phyloP scores from a whole-genome alignment of 2,888 invertebrate genomes.

The Thymelicus acteon region DNA sequence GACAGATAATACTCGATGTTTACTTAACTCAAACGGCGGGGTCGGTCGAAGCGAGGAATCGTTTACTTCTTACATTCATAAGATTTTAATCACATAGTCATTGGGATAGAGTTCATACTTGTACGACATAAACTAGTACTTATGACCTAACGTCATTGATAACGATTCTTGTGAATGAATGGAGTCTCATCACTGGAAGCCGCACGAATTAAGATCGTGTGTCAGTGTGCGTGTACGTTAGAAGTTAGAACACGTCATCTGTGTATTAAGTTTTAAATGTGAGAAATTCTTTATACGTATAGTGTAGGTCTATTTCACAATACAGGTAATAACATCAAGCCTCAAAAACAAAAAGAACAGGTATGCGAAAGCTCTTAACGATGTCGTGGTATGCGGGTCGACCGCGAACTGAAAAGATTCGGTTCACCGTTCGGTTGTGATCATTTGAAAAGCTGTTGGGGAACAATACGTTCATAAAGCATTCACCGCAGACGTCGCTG shows the following conservation, averaged over 20 bases:
- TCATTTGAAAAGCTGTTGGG: constrained; percentile 61
- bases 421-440: constrained; percentile 58
- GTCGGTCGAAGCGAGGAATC: constrained; percentile 65
- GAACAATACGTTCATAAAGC: constrained; percentile 80
- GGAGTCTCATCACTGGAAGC: constrained; percentile 79
- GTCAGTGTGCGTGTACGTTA: constrained; percentile 58
- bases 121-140: constrained; percentile 54
- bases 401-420: constrained; percentile 73
- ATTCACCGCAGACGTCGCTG: constrained; percentile 71
- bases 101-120: constrained; percentile 67
- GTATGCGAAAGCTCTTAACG: constrained; percentile 59
- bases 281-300: constrained; percentile 42
- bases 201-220: constrained; percentile 67
- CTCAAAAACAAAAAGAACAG: constrained; percentile 55
- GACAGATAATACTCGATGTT: constrained; percentile 84
- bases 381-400: constrained; percentile 73
- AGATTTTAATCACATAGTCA: constrained; percentile 58
- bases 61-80: constrained; percentile 49
- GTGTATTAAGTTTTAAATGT: constrained; percentile 43
- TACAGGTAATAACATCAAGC: constrained; percentile 37
- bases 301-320: constrained; percentile 31
- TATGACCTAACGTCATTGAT: constrained; percentile 65
- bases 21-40: constrained; percentile 82
- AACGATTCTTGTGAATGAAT: constrained; percentile 78
- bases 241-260: constrained; percentile 54